These are phyloP conservation scores for Chironomus tepperi DNA, from an alignment of 1,140 invertebrate genomes.

Conservation along the genomic window DNA sequence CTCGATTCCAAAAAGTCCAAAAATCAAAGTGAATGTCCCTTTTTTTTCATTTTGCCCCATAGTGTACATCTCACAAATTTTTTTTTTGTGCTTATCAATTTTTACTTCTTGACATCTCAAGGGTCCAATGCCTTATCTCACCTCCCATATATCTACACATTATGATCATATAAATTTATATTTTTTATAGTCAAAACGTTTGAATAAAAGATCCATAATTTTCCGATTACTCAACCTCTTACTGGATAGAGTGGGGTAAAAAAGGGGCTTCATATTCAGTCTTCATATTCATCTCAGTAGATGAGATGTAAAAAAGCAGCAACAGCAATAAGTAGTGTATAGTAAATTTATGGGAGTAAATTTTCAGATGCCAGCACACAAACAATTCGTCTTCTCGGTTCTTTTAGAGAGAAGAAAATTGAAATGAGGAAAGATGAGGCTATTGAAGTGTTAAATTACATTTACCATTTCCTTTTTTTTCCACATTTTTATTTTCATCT, in stretches of 20 bases:
- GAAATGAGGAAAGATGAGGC: conserved; percentile 16
- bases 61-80: too few species aligned
- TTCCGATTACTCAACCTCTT: background rate
- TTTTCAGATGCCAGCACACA: conserved; percentile 5
- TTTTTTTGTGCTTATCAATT: too few species aligned
- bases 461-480: conserved; percentile 14
- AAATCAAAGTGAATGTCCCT: too few species aligned
- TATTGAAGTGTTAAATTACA: conserved; percentile 20
- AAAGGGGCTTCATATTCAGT: too few species aligned
- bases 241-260: background rate
- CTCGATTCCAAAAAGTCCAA: too few species aligned
- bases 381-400: conserved; percentile 1
- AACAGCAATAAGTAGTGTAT: background rate
- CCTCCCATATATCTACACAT: too few species aligned
- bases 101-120: too few species aligned
- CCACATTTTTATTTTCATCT: background rate
- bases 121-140: too few species aligned
- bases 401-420: background rate
- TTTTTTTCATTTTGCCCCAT: too few species aligned
- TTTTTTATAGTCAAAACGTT: background rate
- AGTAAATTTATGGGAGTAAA: conserved; percentile 10
- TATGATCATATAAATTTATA: too few species aligned
- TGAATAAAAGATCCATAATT: conserved; percentile 22
- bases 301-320: background rate
- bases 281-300: background rate